These are phyloP conservation scores for Crotophaga sulcirostris DNA, from an alignment of 2,113 vertebrate species.

Conservation along the genomic window DNA sequence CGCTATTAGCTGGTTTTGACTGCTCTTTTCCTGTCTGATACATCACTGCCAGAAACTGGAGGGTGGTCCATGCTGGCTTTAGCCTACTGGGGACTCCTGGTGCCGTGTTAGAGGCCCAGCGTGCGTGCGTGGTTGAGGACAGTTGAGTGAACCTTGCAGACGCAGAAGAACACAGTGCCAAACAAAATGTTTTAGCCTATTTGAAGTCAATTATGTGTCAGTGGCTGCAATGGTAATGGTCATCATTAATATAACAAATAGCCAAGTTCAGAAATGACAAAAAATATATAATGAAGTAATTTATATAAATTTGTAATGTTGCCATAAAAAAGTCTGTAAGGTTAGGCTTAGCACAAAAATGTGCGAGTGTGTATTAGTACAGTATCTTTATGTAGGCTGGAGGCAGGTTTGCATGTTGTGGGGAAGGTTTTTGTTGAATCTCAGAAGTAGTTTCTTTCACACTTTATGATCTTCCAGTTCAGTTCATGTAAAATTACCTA, in stretches of 20 bases:
- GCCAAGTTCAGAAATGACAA: neutral
- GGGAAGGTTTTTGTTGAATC: neutral
- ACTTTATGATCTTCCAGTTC: neutral
- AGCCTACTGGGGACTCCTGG: neutral
- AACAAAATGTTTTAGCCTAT: neutral
- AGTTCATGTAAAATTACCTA: neutral
- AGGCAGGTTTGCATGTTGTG: neutral
- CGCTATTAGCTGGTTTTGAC: neutral
- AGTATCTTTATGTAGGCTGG: neutral
- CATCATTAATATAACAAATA: neutral
- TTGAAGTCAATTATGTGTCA: neutral
- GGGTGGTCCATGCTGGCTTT: neutral
- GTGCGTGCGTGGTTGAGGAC: accelerated
- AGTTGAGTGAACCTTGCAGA: neutral
- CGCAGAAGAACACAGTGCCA: accelerated
- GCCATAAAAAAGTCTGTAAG: neutral
- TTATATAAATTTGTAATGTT: neutral
- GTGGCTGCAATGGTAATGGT: neutral
- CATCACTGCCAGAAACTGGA: neutral
- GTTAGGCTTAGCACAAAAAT: neutral
- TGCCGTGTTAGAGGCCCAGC: neutral
- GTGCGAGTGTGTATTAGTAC: neutral
- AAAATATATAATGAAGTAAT: neutral
- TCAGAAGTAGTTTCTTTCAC: neutral
- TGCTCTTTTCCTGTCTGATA: neutral